Evolutionary conservation across 2,888 invertebrate species (phyloP).

Genomic region (Harpalus rubripes): DNA sequence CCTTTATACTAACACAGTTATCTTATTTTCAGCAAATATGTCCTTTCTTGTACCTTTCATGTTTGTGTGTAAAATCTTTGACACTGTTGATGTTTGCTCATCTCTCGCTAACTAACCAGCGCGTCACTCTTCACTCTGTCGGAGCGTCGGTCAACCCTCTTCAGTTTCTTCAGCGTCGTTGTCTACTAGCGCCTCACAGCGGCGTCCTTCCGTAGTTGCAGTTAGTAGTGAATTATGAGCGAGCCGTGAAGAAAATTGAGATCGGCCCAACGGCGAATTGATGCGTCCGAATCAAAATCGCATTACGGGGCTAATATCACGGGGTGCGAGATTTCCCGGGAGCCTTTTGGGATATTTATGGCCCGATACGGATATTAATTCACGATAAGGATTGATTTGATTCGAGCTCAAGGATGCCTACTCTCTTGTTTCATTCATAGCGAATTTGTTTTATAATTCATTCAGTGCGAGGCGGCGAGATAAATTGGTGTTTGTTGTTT

Average conservation of each 20-base stretch:
- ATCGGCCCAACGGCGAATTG: slow-evolving; percentile 22
- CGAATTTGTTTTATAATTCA: background rate
- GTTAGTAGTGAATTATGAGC: slow-evolving; percentile 38
- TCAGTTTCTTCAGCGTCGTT: too few relatives aligned
- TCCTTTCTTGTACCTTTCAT: too few relatives aligned
- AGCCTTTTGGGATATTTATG: slow-evolving; percentile 17
- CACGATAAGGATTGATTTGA: slow-evolving; percentile 30
- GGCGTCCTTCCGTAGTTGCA: background rate
- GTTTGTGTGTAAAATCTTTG: too few relatives aligned
- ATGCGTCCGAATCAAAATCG: slow-evolving; percentile 48
- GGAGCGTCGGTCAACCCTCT: too few relatives aligned
- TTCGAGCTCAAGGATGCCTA: background rate
- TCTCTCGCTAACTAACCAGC: too few relatives aligned
- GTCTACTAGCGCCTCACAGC: too few relatives aligned
- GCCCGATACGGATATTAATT: slow-evolving; percentile 17
- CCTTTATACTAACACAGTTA: too few relatives aligned
- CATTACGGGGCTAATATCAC: slow-evolving; percentile 41
- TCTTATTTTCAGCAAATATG: too few relatives aligned
- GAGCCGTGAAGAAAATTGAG: slow-evolving; percentile 43
- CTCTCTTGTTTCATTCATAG: slow-evolving; percentile 12
- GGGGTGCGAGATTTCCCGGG: slow-evolving; percentile 7
- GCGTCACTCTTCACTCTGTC: too few relatives aligned
- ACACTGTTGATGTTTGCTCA: too few relatives aligned
- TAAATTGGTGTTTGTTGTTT: too few relatives aligned
- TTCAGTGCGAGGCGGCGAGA: background rate